A percentile compares a stretch with the other conserved stretches of the same genome.
Conservation (phyloP, 2,888 invertebrate species). For the Drosophila neotestacea region DNA sequence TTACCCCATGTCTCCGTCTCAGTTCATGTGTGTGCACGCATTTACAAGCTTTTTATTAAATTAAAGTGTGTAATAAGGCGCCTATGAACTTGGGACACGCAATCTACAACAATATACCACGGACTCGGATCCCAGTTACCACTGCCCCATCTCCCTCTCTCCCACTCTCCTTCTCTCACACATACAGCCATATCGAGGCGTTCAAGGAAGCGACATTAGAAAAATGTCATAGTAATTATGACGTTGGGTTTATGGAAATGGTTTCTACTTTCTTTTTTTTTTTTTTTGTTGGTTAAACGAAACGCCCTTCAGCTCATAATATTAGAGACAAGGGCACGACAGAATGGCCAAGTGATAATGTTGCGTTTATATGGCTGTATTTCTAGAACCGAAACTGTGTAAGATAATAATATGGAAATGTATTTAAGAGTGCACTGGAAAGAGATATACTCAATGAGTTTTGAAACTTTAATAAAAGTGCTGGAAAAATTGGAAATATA, state of each 20-base stretch:
- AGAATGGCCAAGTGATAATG: slow-evolving; percentile 34
- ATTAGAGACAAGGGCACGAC: slow-evolving; percentile 45
- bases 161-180: background rate
- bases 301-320: slow-evolving; percentile 46
- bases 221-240: slow-evolving; percentile 76
- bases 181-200: slow-evolving; percentile 16
- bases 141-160: slow-evolving; percentile 3
- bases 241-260: slow-evolving; percentile 72
- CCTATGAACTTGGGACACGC: slow-evolving; percentile 68
- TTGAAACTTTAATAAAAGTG: background rate
- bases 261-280: slow-evolving; percentile 8
- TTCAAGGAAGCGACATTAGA: slow-evolving; percentile 48
- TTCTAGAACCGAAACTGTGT: background rate
- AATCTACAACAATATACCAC: slow-evolving; percentile 28
- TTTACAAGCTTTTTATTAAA: slow-evolving; percentile 77
- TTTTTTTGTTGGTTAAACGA: slow-evolving; percentile 25
- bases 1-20: background rate
- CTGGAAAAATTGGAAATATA: background rate
- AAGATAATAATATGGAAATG: slow-evolving; percentile 1
- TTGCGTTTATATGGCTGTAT: slow-evolving; percentile 29
- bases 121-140: background rate
- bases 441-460: background rate
- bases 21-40: slow-evolving; percentile 66
- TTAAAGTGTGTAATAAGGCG: slow-evolving; percentile 77
- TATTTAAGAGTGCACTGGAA: background rate